These are phyloP conservation scores for Plebejus melissa DNA, from an alignment of 2,888 invertebrate genomes.

Conservation along the genomic window DNA sequence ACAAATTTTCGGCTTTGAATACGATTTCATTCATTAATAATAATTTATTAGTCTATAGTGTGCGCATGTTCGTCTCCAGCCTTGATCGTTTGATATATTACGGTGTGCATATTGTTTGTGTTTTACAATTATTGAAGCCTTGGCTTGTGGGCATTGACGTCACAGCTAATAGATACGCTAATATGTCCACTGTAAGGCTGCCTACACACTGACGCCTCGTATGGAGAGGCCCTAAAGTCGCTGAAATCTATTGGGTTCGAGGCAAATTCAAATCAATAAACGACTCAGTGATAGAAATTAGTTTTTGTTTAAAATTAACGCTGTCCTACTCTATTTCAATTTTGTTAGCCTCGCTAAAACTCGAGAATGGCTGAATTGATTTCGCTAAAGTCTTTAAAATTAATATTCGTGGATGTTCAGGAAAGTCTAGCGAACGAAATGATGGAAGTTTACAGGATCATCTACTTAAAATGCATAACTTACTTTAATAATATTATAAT, in stretches of 20 bases:
- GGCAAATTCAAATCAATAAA: background rate
- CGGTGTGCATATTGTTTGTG: constrained; percentile 14
- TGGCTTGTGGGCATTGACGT: constrained; percentile 27
- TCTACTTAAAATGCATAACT: no score
- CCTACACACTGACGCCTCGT: background rate
- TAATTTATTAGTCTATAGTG: constrained; percentile 11
- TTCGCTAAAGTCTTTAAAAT: no score
- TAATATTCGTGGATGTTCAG: no score
- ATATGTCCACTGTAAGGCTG: constrained; percentile 4
- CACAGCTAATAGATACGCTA: constrained; percentile 19
- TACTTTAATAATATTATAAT: no score
- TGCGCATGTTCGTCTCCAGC: background rate
- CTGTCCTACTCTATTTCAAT: no score
- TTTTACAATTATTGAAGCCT: constrained; percentile 26
- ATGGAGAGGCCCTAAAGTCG: background rate
- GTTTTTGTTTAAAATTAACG: no score
- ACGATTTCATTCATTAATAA: background rate
- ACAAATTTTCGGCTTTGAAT: background rate
- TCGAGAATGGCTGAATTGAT: no score
- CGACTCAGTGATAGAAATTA: background rate
- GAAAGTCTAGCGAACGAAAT: no score
- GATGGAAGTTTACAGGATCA: no score
- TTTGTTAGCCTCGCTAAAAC: no score
- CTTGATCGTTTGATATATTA: constrained; percentile 20
- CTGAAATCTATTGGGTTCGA: constrained; percentile 8